Evolutionary conservation across 2,797 vertebrate species (phyloP), one percentile per base, ranked within the genome.

Genomic region (Eleutherodactylus coqui): DNA sequence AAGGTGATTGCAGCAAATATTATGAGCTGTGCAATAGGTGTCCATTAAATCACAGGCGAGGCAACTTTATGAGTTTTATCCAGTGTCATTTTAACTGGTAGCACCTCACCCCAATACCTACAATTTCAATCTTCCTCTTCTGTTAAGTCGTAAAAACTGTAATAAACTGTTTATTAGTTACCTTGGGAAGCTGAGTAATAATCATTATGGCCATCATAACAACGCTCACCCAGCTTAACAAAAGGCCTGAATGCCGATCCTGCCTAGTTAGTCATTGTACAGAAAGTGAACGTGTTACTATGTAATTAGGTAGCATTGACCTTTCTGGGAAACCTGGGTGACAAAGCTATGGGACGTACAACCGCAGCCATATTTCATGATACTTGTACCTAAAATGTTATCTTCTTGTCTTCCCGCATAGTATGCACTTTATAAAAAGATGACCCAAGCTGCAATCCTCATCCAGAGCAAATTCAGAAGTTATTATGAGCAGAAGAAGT

Each of bases 361-460:
- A 2, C 9, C 29, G 55, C 55, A 60, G 55, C 55, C 55, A 16
- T 32, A 64, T 16, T 11, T n/a, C n/a, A n/a, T n/a, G n/a, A n/a
- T n/a, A n/a, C n/a, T n/a, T n/a, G n/a, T n/a, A n/a, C n/a, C n/a
- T n/a, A n/a, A n/a, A n/a, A 38, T n/a, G 24, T 45, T 5, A 6
- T 27, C 16, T 14, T 45, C 38, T 75, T 90, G 86, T 91, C 17
- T 89, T 92, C 89, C 19, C 90, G 89, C 88, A 82, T 94, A 99
- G 98, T 99, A 99, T 94, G 98, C 98, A 98, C 98, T 99, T 97
- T 99, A 99, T 95, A 99, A 98, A 95, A 99, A 99, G 97, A 99
- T 99, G 98, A 99, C 98, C 83, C 98, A 98, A 96, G 98, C 98
- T 93, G 98, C 98, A 96, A 99, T 99, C 95, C 96, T 99, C 88